Evolutionary conservation across 2,888 invertebrate genomes (phyloP).

Genomic region (Epistrophe eligans): DNA sequence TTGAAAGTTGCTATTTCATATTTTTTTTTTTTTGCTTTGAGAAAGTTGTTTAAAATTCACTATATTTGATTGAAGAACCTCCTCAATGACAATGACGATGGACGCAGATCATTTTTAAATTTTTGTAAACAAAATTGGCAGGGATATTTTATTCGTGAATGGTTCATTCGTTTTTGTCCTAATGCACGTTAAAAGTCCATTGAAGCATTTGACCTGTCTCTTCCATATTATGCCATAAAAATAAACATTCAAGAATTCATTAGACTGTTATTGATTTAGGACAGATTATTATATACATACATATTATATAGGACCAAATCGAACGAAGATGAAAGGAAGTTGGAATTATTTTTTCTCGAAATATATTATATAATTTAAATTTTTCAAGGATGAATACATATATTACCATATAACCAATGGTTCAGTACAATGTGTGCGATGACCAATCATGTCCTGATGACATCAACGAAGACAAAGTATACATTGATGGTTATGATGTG

Average conservation of each 20-base stretch:
- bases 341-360: constrained; percentile 51
- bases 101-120: constrained; percentile 38
- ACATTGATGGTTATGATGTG: too few species aligned
- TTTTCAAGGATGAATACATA: constrained; percentile 61
- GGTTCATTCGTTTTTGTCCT: constrained; percentile 1
- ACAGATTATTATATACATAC: background rate
- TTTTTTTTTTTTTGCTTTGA: constrained; percentile 22
- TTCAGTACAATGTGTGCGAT: too few species aligned
- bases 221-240: constrained; percentile 37
- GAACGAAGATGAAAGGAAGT: constrained; percentile 49
- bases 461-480: too few species aligned
- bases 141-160: constrained; percentile 37
- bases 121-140: constrained; percentile 50
- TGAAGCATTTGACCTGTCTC: constrained; percentile 64
- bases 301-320: constrained; percentile 17
- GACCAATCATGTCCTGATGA: too few species aligned
- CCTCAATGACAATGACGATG: background rate
- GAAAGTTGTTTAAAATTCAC: constrained; percentile 49
- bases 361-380: constrained; percentile 63
- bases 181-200: constrained; percentile 43
- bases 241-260: constrained; percentile 70
- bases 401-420: too few species aligned
- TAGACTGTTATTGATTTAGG: constrained; percentile 74
- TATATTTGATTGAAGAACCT: constrained; percentile 47
- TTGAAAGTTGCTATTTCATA: background rate